A percentile compares a stretch with the other conserved stretches of the same genome.
Evolutionary conservation across 2,797 vertebrate species (phyloP).

Genomic region (Strix occidentalis): DNA sequence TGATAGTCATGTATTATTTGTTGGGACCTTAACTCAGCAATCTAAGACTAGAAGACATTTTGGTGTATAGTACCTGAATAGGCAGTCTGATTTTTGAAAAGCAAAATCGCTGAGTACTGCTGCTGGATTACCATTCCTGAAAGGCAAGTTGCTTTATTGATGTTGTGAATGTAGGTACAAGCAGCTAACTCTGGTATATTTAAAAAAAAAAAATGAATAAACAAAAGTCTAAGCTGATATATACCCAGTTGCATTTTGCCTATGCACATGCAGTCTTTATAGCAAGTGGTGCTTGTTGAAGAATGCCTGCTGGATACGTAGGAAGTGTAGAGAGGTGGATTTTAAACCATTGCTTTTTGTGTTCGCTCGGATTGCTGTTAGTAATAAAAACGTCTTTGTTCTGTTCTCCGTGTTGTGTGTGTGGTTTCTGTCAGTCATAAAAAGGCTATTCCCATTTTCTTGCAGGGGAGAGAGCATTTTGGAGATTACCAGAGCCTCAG

Average conservation of each 20-base stretch:
- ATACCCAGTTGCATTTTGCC: not conserved
- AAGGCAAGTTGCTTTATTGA: not conserved
- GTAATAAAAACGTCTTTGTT: not conserved
- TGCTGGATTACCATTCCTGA: not conserved
- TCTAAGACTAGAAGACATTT: not conserved
- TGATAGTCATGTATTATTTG: not conserved
- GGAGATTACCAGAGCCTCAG: not conserved
- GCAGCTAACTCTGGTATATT: not conserved
- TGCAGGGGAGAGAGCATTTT: not conserved
- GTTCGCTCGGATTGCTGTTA: not conserved
- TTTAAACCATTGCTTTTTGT: not conserved
- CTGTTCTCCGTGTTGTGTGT: not conserved
- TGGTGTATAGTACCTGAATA: not conserved
- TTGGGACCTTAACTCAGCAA: not conserved
- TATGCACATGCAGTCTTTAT: not conserved
- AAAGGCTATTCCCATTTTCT: not conserved
- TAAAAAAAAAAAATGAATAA: not conserved
- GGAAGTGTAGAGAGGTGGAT: not conserved
- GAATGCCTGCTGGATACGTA: not conserved
- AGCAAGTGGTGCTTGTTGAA: not conserved
- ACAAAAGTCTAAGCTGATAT: rapidly evolving
- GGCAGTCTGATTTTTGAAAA: not conserved
- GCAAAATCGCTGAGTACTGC: not conserved
- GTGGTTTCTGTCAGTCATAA: not conserved
- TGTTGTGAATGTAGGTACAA: not conserved